Evolutionary conservation across 2,113 vertebrate species (phyloP).

Genomic region (Zosterops borbonicus): DNA sequence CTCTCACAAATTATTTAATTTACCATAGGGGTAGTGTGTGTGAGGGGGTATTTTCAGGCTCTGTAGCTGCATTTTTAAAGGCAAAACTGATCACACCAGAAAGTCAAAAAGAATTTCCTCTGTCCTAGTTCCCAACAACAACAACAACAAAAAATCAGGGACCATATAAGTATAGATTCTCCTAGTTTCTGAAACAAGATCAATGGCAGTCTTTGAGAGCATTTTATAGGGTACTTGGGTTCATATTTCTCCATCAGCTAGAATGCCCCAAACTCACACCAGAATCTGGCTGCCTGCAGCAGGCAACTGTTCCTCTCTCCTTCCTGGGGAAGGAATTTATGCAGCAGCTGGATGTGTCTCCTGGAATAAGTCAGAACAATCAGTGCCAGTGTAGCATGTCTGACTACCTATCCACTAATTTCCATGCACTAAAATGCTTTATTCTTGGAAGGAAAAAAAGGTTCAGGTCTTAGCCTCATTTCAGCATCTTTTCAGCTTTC

Average conservation of each 20-base stretch:
- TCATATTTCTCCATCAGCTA: not conserved
- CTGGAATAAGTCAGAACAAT: not conserved
- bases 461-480: not conserved
- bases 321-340: not conserved
- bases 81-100: not conserved
- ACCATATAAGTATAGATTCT: not conserved
- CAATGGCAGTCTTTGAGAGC: not conserved
- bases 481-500: not conserved
- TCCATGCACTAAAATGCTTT: not conserved
- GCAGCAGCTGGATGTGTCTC: not conserved
- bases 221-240: not conserved
- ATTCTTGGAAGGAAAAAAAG: not conserved
- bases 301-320: not conserved
- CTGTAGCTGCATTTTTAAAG: not conserved
- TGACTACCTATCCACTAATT: not conserved
- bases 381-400: not conserved
- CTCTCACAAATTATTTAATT: not conserved
- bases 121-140: not conserved
- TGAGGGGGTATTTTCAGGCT: not conserved
- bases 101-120: not conserved
- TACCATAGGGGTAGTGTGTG: fast-evolving
- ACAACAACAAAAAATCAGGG: not conserved
- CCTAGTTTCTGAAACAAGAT: not conserved
- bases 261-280: not conserved
- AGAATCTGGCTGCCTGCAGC: not conserved